Evolutionary conservation across 2,888 invertebrate genomes (phyloP).

Genomic region (Xestia c-nigrum): DNA sequence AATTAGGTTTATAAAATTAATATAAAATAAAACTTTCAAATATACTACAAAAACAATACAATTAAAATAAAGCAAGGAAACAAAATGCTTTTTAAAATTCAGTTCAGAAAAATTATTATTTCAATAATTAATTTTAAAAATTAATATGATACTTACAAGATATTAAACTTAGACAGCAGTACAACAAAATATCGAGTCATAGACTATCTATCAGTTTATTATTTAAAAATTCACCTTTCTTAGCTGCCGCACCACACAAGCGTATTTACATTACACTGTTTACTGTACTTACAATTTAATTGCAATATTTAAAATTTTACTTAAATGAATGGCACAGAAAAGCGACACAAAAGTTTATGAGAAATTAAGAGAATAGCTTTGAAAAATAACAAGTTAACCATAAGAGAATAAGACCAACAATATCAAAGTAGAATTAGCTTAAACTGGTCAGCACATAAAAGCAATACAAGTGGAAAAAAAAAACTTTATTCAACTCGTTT

Average conservation of each 20-base stretch:
- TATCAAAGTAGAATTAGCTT: neutral
- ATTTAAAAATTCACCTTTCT: conserved; percentile 24
- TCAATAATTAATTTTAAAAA: neutral
- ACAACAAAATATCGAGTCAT: conserved; percentile 30
- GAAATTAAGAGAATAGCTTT: conserved; percentile 1
- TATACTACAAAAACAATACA: conserved; percentile 15
- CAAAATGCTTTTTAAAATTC: conserved; percentile 14
- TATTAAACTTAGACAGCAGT: conserved; percentile 23
- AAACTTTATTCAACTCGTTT: neutral
- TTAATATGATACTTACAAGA: conserved; percentile 30
- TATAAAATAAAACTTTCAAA: conserved; percentile 41
- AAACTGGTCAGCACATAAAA: neutral
- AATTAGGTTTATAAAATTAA: conserved; percentile 53
- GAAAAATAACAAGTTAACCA: conserved; percentile 12
- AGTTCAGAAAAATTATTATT: conserved; percentile 10
- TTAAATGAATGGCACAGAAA: conserved; percentile 50
- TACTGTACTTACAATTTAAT: conserved; percentile 65
- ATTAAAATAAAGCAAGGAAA: conserved; percentile 3
- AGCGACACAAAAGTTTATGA: neutral
- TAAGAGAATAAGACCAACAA: neutral
- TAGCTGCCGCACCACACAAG: conserved; percentile 68
- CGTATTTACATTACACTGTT: conserved; percentile 53
- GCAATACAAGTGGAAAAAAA: neutral
- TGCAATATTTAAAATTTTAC: conserved; percentile 19
- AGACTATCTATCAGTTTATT: conserved; percentile 20